Conservation (phyloP, 1,140 invertebrate genomes). For the Cepaea nemoralis region DNA sequence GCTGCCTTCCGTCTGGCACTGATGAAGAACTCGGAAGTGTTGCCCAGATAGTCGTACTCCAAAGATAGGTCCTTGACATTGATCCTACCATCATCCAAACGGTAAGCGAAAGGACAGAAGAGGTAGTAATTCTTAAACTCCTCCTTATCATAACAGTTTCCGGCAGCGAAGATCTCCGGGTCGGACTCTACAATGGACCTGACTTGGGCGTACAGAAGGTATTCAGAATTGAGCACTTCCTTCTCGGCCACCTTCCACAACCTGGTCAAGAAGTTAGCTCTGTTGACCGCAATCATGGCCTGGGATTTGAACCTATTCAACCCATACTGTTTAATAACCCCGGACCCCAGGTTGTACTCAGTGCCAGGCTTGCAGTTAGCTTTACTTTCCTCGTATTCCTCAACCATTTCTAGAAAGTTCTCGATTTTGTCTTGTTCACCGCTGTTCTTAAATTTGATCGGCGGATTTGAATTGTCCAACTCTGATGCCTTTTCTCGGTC, state of each 20-base stretch:
- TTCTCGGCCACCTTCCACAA: conserved; percentile 88
- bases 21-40: conserved; percentile 95
- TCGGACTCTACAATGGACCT: conserved; percentile 94
- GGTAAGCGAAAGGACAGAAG: conserved; percentile 93
- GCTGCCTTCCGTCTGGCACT: conserved; percentile 91
- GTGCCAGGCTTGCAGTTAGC: conserved; percentile 93
- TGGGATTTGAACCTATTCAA: conserved; percentile 80
- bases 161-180: conserved; percentile 92
- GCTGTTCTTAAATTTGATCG: not conserved
- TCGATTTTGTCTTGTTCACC: conserved; percentile 53
- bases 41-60: conserved; percentile 93
- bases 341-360: conserved; percentile 89
- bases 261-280: conserved; percentile 91
- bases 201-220: conserved; percentile 88
- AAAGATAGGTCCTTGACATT: conserved; percentile 92
- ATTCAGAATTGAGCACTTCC: conserved; percentile 85
- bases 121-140: conserved; percentile 87
- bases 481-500: not conserved
- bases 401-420: conserved; percentile 88
- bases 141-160: conserved; percentile 88
- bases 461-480: not conserved
- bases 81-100: conserved; percentile 86
- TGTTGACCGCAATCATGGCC: conserved; percentile 91
- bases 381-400: conserved; percentile 89
- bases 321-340: conserved; percentile 93